These are phyloP conservation scores for Cheumatopsyche charites DNA, from an alignment of 1,140 invertebrate species.

Conservation along the genomic window DNA sequence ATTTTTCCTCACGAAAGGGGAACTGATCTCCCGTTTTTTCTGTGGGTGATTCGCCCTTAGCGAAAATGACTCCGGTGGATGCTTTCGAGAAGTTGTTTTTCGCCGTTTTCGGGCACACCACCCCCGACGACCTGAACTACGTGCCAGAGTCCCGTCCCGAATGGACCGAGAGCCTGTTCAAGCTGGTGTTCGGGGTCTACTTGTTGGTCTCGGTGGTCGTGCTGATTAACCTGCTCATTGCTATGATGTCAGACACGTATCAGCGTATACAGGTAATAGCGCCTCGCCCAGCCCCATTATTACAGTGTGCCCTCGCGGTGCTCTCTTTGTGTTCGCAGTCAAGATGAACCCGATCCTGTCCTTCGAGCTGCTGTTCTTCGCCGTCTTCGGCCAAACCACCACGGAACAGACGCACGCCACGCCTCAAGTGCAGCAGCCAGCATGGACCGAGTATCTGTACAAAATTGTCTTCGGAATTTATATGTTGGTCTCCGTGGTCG, in stretches of 20 bases:
- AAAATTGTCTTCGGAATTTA: constrained; percentile 89
- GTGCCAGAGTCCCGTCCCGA: constrained; percentile 67
- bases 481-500: constrained; percentile 98
- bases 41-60: constrained; percentile 57
- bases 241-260: constrained; percentile 99
- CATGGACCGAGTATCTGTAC: constrained; percentile 79
- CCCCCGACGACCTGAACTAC: constrained; percentile 82
- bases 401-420: constrained; percentile 75
- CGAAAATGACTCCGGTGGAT: constrained; percentile 84
- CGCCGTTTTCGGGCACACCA: constrained; percentile 95
- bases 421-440: constrained; percentile 66
- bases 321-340: constrained; percentile 72
- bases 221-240: constrained; percentile 97
- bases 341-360: constrained; percentile 86
- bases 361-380: constrained; percentile 98
- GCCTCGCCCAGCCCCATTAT: constrained; percentile 49
- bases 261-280: constrained; percentile 89
- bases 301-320: constrained; percentile 54
- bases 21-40: constrained; percentile 40
- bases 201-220: constrained; percentile 98
- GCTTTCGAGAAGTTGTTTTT: constrained; percentile 98
- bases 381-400: constrained; percentile 96
- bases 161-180: constrained; percentile 83
- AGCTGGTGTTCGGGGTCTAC: constrained; percentile 92
- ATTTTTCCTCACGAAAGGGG: constrained; percentile 46